These are phyloP conservation scores for Ophion slaviceki DNA, from an alignment of 2,888 invertebrate species.

Conservation along the genomic window DNA sequence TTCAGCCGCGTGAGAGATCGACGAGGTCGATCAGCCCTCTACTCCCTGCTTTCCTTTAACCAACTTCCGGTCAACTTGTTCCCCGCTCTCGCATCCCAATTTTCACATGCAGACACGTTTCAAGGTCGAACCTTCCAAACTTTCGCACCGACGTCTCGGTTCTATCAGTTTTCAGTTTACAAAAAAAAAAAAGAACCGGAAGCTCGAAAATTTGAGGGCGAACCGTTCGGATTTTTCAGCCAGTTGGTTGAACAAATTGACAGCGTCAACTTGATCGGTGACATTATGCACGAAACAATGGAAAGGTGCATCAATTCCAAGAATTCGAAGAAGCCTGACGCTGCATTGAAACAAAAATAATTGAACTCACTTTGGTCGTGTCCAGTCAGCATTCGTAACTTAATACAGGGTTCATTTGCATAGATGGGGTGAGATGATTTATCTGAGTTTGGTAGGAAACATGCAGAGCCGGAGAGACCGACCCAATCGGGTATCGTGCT, in stretches of 20 bases:
- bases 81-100: background rate
- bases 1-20: constrained; percentile 50
- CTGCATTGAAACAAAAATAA: background rate
- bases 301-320: background rate
- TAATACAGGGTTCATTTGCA: constrained; percentile 79
- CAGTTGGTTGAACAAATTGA: background rate
- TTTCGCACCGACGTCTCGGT: background rate
- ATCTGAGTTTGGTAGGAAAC: constrained; percentile 76
- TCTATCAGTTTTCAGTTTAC: background rate
- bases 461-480: constrained; percentile 62
- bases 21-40: constrained; percentile 45
- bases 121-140: constrained; percentile 8
- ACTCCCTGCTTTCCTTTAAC: constrained; percentile 26
- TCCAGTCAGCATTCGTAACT: constrained; percentile 63
- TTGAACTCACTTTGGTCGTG: background rate
- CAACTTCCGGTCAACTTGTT: constrained; percentile 61
- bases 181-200: background rate
- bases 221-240: no score
- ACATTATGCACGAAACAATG: background rate
- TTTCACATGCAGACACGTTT: constrained; percentile 8
- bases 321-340: background rate
- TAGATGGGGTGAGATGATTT: constrained; percentile 73
- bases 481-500: constrained; percentile 71
- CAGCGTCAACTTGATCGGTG: background rate
- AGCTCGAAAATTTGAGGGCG: background rate